Conservation (phyloP, 2,113 vertebrate species). For the Guaruba guarouba region DNA sequence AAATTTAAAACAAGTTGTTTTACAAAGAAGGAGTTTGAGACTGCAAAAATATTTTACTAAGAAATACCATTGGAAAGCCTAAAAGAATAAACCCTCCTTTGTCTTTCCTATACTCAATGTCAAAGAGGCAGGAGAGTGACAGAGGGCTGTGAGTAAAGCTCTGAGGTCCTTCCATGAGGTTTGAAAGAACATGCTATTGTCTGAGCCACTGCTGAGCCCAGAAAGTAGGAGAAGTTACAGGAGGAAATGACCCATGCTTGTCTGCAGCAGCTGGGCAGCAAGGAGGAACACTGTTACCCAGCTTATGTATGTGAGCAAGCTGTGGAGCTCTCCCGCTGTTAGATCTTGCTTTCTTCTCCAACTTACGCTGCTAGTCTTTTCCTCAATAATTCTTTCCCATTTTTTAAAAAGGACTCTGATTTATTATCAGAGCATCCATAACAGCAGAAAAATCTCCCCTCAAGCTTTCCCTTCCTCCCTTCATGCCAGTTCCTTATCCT, state of each 20-base stretch:
- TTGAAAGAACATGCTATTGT: not conserved
- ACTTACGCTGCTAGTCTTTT: not conserved
- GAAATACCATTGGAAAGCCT: not conserved
- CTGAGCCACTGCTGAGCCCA: not conserved
- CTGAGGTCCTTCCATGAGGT: not conserved
- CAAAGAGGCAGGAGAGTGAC: not conserved
- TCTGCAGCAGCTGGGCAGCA: not conserved
- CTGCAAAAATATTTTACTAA: slow-evolving; percentile 4
- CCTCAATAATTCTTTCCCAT: not conserved
- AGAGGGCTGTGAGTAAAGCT: not conserved
- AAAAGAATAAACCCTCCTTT: not conserved
- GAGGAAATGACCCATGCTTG: not conserved
- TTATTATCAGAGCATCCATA: slow-evolving; percentile 37
- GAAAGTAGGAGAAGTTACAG: not conserved
- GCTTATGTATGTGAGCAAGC: not conserved
- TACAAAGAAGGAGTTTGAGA: not conserved
- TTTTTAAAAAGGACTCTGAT: not conserved
- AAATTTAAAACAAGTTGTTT: not conserved
- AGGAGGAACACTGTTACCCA: not conserved
- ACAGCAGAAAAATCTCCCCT: slow-evolving; percentile 42
- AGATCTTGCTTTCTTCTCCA: not conserved
- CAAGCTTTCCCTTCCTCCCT: not conserved
- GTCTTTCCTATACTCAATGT: not conserved
- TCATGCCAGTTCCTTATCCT: slow-evolving; percentile 17
- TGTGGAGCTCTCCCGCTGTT: not conserved